Conservation (phyloP, 2,888 invertebrate species). For the Spodoptera littoralis region DNA sequence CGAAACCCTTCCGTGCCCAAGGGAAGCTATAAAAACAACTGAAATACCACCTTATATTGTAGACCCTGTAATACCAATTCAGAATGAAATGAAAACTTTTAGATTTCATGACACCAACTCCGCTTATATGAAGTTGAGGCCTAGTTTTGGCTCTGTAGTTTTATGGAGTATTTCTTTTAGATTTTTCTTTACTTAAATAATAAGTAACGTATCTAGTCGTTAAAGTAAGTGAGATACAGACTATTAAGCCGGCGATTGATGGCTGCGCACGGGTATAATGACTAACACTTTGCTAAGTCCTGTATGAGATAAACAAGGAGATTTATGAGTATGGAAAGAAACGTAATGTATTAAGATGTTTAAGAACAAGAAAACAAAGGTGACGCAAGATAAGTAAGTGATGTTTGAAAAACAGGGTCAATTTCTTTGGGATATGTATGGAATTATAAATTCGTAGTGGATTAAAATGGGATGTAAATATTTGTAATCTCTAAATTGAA, state of each 20-base stretch:
- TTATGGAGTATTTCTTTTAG: conserved; percentile 75
- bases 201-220: conserved; percentile 69
- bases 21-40: conserved; percentile 76
- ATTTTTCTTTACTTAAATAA: conserved; percentile 80
- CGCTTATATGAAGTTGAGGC: conserved; percentile 56
- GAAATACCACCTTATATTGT: conserved; percentile 75
- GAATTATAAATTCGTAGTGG: conserved; percentile 39
- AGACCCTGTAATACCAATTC: conserved; percentile 82
- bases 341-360: conserved; percentile 34
- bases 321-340: conserved; percentile 47
- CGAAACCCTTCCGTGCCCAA: conserved; percentile 81
- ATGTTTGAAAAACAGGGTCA: conserved; percentile 55
- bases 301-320: conserved; percentile 52
- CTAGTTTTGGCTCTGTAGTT: conserved; percentile 60
- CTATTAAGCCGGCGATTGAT: conserved; percentile 66
- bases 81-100: conserved; percentile 86
- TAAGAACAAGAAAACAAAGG: conserved; percentile 34
- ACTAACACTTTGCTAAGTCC: conserved; percentile 53
- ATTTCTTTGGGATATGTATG: conserved; percentile 39
- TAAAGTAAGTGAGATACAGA: conserved; percentile 76
- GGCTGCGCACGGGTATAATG: conserved; percentile 59
- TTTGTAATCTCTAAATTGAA: conserved; percentile 14
- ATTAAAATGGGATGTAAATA: conserved; percentile 37
- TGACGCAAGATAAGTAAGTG: conserved; percentile 31
- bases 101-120: conserved; percentile 79